These are phyloP conservation scores for Polydrusus cervinus DNA, from an alignment of 2,888 invertebrate genomes.

Conservation along the genomic window DNA sequence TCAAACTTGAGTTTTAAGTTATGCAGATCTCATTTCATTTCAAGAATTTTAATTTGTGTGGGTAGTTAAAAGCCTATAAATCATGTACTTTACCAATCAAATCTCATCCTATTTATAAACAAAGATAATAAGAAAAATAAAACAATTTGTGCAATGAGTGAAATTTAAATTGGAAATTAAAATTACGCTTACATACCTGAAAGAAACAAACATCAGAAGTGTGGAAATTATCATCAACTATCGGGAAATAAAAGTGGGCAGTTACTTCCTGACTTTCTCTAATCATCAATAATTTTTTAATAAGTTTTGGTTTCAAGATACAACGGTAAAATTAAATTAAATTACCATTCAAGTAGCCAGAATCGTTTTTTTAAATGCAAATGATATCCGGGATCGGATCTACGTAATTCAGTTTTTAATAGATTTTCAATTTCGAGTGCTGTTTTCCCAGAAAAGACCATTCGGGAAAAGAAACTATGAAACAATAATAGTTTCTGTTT, in stretches of 20 bases:
- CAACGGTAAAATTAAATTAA: conserved; percentile 22
- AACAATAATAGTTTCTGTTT: too few relatives aligned
- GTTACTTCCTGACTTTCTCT: too few relatives aligned
- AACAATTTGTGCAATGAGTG: conserved; percentile 15
- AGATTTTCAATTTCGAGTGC: background rate
- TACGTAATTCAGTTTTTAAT: background rate
- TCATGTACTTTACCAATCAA: conserved; percentile 8
- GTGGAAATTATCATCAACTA: background rate
- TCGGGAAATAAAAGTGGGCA: too few relatives aligned
- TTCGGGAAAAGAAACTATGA: too few relatives aligned
- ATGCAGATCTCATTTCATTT: background rate
- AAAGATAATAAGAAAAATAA: background rate
- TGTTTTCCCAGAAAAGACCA: too few relatives aligned
- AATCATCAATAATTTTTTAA: too few relatives aligned
- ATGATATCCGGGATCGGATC: conserved; percentile 13
- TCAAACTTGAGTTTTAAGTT: background rate
- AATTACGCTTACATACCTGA: background rate
- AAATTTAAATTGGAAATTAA: conserved; percentile 7
- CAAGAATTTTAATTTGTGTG: conserved; percentile 36
- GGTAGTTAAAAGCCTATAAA: conserved; percentile 31
- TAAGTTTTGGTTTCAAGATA: too few relatives aligned
- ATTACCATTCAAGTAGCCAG: conserved; percentile 23
- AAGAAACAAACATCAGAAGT: too few relatives aligned
- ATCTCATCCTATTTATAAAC: conserved; percentile 4
- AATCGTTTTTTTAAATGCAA: conserved; percentile 27